These are phyloP conservation scores for Chromis chromis DNA, from an alignment of 2,797 vertebrate species.

Conservation along the genomic window DNA sequence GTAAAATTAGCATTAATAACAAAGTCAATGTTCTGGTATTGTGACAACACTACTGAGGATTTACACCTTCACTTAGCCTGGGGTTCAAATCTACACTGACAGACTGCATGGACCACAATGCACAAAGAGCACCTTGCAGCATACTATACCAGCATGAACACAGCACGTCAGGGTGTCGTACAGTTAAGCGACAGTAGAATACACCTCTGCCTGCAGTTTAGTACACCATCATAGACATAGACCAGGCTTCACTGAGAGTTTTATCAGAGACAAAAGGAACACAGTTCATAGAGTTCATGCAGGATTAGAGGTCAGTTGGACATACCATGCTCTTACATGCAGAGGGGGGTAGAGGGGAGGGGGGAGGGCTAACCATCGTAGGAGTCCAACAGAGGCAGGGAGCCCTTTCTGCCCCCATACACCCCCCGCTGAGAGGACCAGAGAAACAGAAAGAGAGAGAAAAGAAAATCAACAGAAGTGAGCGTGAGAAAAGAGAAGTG, in stretches of 20 bases:
- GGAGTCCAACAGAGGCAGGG: conserved; percentile 87
- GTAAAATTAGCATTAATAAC: neutral
- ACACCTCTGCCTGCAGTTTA: conserved; percentile 33
- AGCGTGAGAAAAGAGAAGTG: conserved; percentile 82
- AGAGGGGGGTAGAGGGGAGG: conserved; percentile 80
- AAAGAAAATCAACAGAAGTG: conserved; percentile 72
- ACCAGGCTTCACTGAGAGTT: conserved; percentile 50
- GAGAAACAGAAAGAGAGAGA: conserved; percentile 61
- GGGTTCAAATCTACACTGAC: conserved; percentile 30
- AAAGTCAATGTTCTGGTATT: conserved; percentile 15
- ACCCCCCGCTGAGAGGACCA: conserved; percentile 85
- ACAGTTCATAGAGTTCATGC: conserved; percentile 78
- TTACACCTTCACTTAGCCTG: neutral
- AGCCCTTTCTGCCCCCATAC: conserved; percentile 87
- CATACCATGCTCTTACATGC: conserved; percentile 90
- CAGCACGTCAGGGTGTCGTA: conserved; percentile 43
- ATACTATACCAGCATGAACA: conserved; percentile 67
- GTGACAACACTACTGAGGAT: conserved; percentile 45
- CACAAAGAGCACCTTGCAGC: conserved; percentile 58
- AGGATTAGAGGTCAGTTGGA: conserved; percentile 81
- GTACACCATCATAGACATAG: conserved; percentile 39
- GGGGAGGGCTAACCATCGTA: conserved; percentile 87
- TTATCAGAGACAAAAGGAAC: conserved; percentile 52
- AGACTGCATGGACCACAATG: conserved; percentile 24
- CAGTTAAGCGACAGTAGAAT: conserved; percentile 33